A percentile compares a stretch with the other conserved stretches of the same genome.
phyloP scores from a whole-genome alignment of 2,888 invertebrate species.

The Hipparchia semele region DNA sequence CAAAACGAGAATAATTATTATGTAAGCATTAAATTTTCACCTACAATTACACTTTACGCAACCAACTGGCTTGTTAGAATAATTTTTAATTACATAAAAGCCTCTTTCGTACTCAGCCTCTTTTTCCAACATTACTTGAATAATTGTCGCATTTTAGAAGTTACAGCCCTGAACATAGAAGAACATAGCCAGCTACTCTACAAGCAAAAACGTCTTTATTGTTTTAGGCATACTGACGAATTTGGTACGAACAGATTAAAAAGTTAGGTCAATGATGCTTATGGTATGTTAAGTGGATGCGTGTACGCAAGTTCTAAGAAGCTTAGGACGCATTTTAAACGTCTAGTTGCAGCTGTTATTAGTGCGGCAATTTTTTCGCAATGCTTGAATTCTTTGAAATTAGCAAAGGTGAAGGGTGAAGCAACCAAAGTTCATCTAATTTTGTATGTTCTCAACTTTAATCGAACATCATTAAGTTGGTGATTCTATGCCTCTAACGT shows the following conservation, averaged over 20 bases:
- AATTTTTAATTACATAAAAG: slow-evolving; percentile 47
- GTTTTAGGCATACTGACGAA: not conserved
- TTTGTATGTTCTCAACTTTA: too few relatives aligned
- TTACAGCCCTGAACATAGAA: slow-evolving; percentile 17
- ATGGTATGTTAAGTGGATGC: slow-evolving; percentile 31
- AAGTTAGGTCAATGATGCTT: not conserved
- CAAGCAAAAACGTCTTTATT: slow-evolving; percentile 4
- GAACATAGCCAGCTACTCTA: not conserved
- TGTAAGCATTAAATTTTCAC: slow-evolving; percentile 36
- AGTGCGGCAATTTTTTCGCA: slow-evolving; percentile 45
- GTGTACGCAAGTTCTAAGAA: slow-evolving; percentile 45
- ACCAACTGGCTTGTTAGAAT: slow-evolving; percentile 34
- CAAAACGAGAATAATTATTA: slow-evolving; percentile 31
- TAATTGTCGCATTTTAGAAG: slow-evolving; percentile 39
- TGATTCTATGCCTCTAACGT: too few relatives aligned
- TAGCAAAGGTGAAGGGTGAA: not conserved
- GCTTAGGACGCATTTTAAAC: slow-evolving; percentile 49
- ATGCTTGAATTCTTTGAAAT: slow-evolving; percentile 18
- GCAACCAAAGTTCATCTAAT: not conserved
- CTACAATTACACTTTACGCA: slow-evolving; percentile 41
- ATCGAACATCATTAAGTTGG: too few relatives aligned
- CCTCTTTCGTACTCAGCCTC: slow-evolving; percentile 37
- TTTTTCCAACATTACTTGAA: slow-evolving; percentile 42
- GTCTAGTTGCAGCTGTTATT: slow-evolving; percentile 44
- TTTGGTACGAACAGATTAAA: not conserved